Base-by-base conservation (phyloP, 2,113 vertebrate genomes). In the Microtus oregoni region DNA sequence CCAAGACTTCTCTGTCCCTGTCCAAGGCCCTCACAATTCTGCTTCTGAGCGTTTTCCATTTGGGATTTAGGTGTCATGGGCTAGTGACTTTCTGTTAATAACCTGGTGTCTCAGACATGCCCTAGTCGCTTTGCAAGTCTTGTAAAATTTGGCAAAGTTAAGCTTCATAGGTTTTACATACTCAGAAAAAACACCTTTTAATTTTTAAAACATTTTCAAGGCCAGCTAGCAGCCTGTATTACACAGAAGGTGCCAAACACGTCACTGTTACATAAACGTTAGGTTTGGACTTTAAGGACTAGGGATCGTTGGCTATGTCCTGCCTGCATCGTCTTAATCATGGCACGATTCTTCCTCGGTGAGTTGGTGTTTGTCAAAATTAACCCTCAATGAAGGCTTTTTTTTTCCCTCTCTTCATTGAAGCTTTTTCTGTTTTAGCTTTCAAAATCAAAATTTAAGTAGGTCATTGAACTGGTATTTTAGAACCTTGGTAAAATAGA, bases 371-470 rank as follows among this genome's bases (percentile, higher is more conserved):
- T 65, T 91, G 68, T 91, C 77, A 92, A 61, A 91, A 77, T 52
- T n/a, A 91, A 92, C 28, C 92, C 87, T 90, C 55, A 94, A 8
- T 52, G 58, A 92, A 65, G 86, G 86, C 55, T 85, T 35, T 70
- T 77, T 92, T 81, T 81, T 38, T 13, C 0, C 44, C n/a, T 89
- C 63, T 86, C 13, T 90, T 95, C 63, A 86, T 76, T 92, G 35
- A 85, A 26, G 15, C n/a, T 41, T 92, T 89, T 87, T 94, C 68
- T 78, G 6, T 78, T 81, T 96, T 91, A 35, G 47, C 55, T 94
- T 95, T 86, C 73, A 92, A 89, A 86, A 96, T 95, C 61, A 92
- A 63, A 92, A 91, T 88, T 94, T 93, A 97, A 91, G 44, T 94
- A 94, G 91, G 76, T 95, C 94, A 81, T 65, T 41, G 44, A 65